Conservation (phyloP, 2,797 vertebrate genomes). For the Buphagus erythrorhynchus region DNA sequence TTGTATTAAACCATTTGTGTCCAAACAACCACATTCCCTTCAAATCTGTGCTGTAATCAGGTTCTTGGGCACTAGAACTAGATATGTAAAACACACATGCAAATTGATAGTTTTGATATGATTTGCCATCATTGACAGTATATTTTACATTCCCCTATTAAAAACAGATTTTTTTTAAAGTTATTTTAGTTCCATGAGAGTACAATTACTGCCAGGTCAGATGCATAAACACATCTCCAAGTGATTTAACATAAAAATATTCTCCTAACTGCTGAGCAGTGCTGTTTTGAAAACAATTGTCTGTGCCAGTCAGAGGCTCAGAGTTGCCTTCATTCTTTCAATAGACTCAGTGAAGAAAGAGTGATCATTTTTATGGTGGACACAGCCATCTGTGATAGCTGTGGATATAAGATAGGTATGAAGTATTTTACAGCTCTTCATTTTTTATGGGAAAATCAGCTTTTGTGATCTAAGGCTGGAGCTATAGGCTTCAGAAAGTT, state of each 20-base stretch:
- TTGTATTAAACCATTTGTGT: neutral
- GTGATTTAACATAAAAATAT: neutral
- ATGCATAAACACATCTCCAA: neutral
- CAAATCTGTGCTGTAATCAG: neutral
- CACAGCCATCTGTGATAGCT: neutral
- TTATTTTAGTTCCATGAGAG: neutral
- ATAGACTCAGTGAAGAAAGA: neutral
- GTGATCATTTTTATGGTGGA: neutral
- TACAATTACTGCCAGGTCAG: neutral
- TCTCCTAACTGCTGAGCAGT: neutral
- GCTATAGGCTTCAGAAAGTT: neutral
- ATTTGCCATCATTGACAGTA: neutral
- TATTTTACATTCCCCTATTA: neutral
- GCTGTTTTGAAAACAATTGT: neutral
- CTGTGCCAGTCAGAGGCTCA: neutral
- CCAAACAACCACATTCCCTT: neutral
- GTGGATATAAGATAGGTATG: neutral
- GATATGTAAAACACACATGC: neutral
- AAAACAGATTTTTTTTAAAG: rapidly evolving
- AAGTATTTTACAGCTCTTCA: neutral
- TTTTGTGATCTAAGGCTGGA: neutral
- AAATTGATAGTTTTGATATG: neutral
- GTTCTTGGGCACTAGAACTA: neutral
- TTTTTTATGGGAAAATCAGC: neutral
- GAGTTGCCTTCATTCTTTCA: neutral